A percentile compares a stretch with the other conserved stretches of the same genome.
Evolutionary conservation across 1,140 invertebrate genomes (phyloP).

Genomic region (Batillaria attramentaria): DNA sequence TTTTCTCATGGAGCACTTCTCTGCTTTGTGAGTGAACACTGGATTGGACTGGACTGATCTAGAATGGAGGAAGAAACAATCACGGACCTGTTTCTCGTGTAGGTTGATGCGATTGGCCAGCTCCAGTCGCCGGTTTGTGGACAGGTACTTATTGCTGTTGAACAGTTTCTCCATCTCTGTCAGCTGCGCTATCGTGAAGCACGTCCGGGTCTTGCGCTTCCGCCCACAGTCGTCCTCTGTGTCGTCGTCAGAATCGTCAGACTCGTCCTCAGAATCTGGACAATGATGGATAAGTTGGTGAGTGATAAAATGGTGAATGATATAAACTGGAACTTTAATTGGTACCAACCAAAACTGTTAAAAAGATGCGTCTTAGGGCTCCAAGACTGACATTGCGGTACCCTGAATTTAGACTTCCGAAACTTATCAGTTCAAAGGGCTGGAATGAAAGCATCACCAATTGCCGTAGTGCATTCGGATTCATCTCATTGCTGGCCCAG

Average conservation of each 20-base stretch:
- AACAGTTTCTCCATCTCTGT: slow-evolving; percentile 97
- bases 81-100: slow-evolving; percentile 78
- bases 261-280: not conserved
- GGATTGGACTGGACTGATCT: not conserved
- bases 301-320: not conserved
- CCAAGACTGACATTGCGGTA: not conserved
- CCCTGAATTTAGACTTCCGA: not conserved
- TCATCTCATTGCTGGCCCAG: no score
- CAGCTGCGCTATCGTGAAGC: slow-evolving; percentile 98
- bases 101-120: slow-evolving; percentile 93
- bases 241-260: slow-evolving; percentile 8
- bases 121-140: slow-evolving; percentile 94
- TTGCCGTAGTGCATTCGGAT: no score
- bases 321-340: not conserved
- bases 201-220: slow-evolving; percentile 96
- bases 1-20: not conserved
- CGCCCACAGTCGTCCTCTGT: slow-evolving; percentile 73
- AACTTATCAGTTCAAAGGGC: not conserved
- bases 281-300: not conserved
- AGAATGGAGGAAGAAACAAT: not conserved
- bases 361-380: not conserved
- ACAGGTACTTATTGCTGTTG: slow-evolving; percentile 96
- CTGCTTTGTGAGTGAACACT: not conserved
- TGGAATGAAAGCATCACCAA: no score
- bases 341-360: not conserved